Evolutionary conservation across 2,888 invertebrate genomes (phyloP).

Genomic region (Tenthredo livida): DNA sequence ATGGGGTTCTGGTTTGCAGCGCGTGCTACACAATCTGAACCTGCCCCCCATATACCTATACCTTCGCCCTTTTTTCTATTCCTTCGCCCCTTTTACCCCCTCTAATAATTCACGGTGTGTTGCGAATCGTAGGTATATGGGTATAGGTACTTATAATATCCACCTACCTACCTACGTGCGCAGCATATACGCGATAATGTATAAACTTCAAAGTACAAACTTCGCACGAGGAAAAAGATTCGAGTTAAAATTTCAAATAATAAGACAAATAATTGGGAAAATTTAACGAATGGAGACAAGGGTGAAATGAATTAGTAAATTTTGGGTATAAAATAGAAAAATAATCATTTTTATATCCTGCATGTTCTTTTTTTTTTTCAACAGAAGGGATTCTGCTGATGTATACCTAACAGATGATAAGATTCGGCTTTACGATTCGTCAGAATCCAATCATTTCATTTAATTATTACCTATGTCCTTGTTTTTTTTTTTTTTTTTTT

Average conservation of each 20-base stretch:
- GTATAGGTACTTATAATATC: neutral
- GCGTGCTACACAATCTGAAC: constrained; percentile 45
- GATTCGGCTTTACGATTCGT: neutral
- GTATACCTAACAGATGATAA: neutral
- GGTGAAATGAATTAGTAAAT: no score
- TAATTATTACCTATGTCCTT: neutral
- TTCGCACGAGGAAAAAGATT: neutral
- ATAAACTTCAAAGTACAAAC: no score
- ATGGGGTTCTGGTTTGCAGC: constrained; percentile 48
- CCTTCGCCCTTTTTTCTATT: neutral
- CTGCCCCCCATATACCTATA: constrained; percentile 16
- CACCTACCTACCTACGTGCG: neutral
- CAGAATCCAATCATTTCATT: neutral
- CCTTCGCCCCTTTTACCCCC: neutral
- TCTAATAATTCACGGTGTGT: constrained; percentile 28
- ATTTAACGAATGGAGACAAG: no score
- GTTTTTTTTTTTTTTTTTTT: neutral
- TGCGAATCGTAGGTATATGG: constrained; percentile 21
- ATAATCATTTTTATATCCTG: neutral
- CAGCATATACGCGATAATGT: neutral
- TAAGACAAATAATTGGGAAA: no score
- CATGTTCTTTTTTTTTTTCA: neutral
- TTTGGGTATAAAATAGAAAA: neutral
- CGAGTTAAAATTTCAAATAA: no score
- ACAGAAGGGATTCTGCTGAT: neutral